phyloP scores from a whole-genome alignment of 2,113 vertebrate species.

The Oncorhynchus clarkii region DNA sequence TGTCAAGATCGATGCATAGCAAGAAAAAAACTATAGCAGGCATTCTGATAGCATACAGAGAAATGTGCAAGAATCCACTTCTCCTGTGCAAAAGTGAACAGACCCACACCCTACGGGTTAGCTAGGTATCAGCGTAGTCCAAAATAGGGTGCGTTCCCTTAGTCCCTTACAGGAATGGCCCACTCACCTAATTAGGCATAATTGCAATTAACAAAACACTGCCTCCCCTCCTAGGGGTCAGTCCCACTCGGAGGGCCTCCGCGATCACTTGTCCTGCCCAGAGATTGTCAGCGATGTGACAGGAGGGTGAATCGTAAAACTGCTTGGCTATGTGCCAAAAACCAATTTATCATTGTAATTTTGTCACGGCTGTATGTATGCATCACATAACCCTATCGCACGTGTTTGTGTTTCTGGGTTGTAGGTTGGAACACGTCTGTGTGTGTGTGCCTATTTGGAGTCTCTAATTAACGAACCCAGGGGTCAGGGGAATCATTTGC shows the following conservation, averaged over 20 bases:
- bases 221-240: slow-evolving; percentile 5
- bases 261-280: not conserved
- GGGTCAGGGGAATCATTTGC: slow-evolving; percentile 7
- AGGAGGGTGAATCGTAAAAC: slow-evolving; percentile 12
- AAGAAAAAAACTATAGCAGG: too few relatives aligned
- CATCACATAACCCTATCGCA: too few relatives aligned
- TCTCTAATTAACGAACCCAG: not conserved
- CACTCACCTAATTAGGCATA: slow-evolving; percentile 20
- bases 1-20: too few relatives aligned
- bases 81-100: not conserved
- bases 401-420: too few relatives aligned
- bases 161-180: not conserved
- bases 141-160: not conserved
- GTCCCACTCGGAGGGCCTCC: not conserved
- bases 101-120: not conserved
- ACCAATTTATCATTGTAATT: slow-evolving; percentile 21
- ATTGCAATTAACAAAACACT: slow-evolving; percentile 16
- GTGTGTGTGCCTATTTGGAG: not conserved
- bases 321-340: slow-evolving; percentile 23
- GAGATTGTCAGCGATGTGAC: slow-evolving; percentile 22
- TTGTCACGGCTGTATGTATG: not conserved
- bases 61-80: too few relatives aligned
- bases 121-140: not conserved
- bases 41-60: not conserved
- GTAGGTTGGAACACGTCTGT: too few relatives aligned